Evolutionary conservation across 2,888 invertebrate genomes (phyloP).

Genomic region (Steromphala cineraria): DNA sequence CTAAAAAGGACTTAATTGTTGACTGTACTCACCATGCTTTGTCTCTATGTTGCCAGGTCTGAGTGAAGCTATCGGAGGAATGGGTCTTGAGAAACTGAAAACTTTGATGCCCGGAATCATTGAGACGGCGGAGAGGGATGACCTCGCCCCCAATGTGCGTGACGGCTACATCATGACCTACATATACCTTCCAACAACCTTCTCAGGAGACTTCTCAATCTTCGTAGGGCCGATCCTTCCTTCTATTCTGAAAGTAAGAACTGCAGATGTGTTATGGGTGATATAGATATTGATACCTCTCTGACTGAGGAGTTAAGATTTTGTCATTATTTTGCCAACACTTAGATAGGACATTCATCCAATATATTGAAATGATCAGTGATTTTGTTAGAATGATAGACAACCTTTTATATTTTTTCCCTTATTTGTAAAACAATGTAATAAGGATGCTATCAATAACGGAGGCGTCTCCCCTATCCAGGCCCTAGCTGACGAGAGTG

Average conservation of each 20-base stretch:
- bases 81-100: conserved; percentile 95
- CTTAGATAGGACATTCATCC: too few relatives aligned
- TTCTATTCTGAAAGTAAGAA: conserved; percentile 87
- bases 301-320: too few relatives aligned
- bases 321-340: too few relatives aligned
- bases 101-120: conserved; percentile 98
- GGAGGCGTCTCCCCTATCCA: conserved; percentile 51
- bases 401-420: too few relatives aligned
- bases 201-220: conserved; percentile 94
- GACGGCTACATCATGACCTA: conserved; percentile 99
- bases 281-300: too few relatives aligned
- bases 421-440: too few relatives aligned
- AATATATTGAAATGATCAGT: too few relatives aligned
- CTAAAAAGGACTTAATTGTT: too few relatives aligned
- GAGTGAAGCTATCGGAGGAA: conserved; percentile 97
- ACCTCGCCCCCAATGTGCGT: conserved; percentile 92
- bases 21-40: neutral
- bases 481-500: conserved; percentile 98
- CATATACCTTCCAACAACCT: conserved; percentile 98
- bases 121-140: conserved; percentile 88
- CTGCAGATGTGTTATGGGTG: too few relatives aligned
- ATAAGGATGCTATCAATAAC: too few relatives aligned
- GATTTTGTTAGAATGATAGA: too few relatives aligned
- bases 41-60: conserved; percentile 78
- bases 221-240: conserved; percentile 98